Conservation (phyloP, 2,113 vertebrate genomes). For the Brachyistius frenatus region DNA sequence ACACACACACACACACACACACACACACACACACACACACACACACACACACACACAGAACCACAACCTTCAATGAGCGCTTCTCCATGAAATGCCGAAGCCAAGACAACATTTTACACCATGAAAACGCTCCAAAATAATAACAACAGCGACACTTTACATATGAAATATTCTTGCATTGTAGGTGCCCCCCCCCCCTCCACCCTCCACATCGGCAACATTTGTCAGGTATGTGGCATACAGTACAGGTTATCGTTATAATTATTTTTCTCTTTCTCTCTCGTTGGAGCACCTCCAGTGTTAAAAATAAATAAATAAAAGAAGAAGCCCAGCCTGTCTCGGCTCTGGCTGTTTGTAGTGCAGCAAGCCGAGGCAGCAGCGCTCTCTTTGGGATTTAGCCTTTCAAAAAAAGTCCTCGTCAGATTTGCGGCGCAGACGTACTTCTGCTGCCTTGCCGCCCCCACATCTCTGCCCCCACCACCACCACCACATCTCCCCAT, state of each 20-base stretch:
- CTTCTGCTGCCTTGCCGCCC: conserved; percentile 75
- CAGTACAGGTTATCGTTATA: conserved; percentile 64
- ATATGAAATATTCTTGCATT: conserved; percentile 47
- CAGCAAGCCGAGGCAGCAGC: conserved; percentile 65
- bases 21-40: conserved; percentile 16
- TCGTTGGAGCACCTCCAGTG: conserved; percentile 50
- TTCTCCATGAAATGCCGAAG: conserved; percentile 60
- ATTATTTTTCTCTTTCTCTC: conserved; percentile 63
- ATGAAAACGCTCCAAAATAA: conserved; percentile 43
- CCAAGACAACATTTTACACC: conserved; percentile 56
- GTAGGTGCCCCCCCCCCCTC: conserved; percentile 57
- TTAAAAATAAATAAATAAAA: too few relatives aligned
- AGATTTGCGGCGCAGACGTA: conserved; percentile 81
- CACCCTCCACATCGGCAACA: conserved; percentile 26
- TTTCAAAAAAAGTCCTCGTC: conserved; percentile 83
- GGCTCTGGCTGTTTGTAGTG: conserved; percentile 71
- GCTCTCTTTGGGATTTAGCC: conserved; percentile 81
- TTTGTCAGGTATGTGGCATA: conserved; percentile 58
- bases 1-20: conserved; percentile 4
- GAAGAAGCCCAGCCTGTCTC: conserved; percentile 53
- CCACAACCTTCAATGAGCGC: conserved; percentile 36
- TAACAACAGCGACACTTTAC: conserved; percentile 52
- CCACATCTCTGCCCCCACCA: conserved; percentile 66
- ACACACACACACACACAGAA: conserved; percentile 12
- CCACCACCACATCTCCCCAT: conserved; percentile 57